Evolutionary conservation across 1,140 invertebrate genomes (phyloP).

Genomic region (Drosophila ohnishii): DNA sequence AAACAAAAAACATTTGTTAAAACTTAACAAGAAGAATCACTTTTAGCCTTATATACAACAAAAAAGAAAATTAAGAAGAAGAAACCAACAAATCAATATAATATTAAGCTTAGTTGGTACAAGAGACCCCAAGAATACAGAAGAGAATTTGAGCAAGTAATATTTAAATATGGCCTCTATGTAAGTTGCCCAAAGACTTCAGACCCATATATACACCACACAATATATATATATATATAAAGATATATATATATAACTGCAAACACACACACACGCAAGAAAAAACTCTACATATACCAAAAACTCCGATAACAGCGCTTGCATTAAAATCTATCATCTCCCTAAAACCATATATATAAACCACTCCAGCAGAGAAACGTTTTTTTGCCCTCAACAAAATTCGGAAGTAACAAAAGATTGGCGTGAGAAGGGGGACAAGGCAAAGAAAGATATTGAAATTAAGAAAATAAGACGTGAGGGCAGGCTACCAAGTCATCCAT

Average conservation of each 20-base stretch:
- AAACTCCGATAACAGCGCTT: constrained; percentile 2
- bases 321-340: constrained; percentile 1
- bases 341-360: constrained; percentile 9
- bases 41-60: constrained; percentile 74
- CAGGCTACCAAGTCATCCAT: neutral
- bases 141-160: constrained; percentile 7
- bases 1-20: constrained; percentile 30
- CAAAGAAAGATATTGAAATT: too few species aligned
- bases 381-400: neutral
- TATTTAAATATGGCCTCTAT: constrained; percentile 20
- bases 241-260: neutral
- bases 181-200: constrained; percentile 33
- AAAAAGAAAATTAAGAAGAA: constrained; percentile 6
- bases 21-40: constrained; percentile 58
- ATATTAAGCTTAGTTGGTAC: constrained; percentile 20
- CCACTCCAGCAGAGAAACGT: neutral
- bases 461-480: neutral
- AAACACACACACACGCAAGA: neutral
- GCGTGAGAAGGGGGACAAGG: neutral
- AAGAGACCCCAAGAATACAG: constrained; percentile 10
- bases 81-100: constrained; percentile 29
- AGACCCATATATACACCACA: constrained; percentile 11
- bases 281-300: constrained; percentile 5
- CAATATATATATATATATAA: neutral
- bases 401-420: neutral